Evolutionary conservation across 2,888 invertebrate genomes (phyloP).

Genomic region (Xestobium rufovillosum): DNA sequence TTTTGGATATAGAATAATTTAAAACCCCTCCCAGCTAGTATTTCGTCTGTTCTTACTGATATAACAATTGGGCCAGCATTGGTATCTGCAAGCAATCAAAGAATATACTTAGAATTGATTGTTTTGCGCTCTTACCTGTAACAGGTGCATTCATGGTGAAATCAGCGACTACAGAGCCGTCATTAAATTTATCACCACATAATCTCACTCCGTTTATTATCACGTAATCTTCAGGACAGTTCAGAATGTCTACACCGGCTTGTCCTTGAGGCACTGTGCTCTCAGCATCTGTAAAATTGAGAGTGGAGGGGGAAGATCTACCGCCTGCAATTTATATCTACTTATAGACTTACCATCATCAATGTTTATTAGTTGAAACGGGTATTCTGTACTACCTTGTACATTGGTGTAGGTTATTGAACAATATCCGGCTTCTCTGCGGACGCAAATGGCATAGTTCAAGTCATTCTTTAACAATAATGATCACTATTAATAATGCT

Average conservation of each 20-base stretch:
- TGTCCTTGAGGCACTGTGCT: conserved; percentile 58
- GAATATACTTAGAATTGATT: conserved; percentile 2
- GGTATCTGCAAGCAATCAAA: conserved; percentile 54
- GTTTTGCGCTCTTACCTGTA: conserved; percentile 46
- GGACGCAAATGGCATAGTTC: conserved; percentile 68
- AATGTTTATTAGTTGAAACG: conserved; percentile 61
- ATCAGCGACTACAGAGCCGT: conserved; percentile 55
- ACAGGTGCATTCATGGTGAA: conserved; percentile 62
- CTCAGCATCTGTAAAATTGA: conserved; percentile 49
- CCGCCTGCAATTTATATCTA: no score
- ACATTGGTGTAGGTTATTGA: conserved; percentile 56
- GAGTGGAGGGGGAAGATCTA: no score
- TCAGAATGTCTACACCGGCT: conserved; percentile 66
- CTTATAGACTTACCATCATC: conserved; percentile 49
- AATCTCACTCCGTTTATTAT: conserved; percentile 60
- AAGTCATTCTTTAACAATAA: conserved; percentile 65
- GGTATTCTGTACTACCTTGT: conserved; percentile 45
- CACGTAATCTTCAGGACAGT: conserved; percentile 70
- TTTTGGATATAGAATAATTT: conserved; percentile 62
- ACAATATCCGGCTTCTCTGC: conserved; percentile 55
- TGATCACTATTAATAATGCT: no score
- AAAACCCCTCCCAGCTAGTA: conserved; percentile 62
- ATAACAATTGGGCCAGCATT: conserved; percentile 64
- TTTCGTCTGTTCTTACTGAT: conserved; percentile 58
- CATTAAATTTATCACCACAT: conserved; percentile 68